Conservation (phyloP, 2,113 vertebrate species). For the Dolichotis patagonum region DNA sequence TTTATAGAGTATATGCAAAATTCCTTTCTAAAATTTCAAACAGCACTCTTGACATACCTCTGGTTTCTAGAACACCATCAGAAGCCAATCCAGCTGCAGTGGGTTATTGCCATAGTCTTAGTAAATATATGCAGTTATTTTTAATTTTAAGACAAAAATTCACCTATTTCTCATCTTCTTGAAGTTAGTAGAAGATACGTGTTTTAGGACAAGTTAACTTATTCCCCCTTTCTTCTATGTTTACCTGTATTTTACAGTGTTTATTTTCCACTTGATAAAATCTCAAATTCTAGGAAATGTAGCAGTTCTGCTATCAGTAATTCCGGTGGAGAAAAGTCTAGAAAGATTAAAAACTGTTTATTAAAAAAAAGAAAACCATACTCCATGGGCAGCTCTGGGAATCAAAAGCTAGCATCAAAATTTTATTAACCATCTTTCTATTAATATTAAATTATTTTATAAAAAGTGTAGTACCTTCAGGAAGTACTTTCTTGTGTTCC, state of each 20-base stretch:
- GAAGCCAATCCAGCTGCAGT: background rate
- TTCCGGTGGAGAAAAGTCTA: constrained; percentile 12
- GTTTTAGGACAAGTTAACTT: background rate
- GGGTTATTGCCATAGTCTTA: background rate
- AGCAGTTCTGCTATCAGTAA: background rate
- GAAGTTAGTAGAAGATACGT: background rate
- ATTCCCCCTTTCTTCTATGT: background rate
- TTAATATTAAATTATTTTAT: constrained; percentile 72
- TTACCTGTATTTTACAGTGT: background rate
- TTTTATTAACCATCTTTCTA: constrained; percentile 58
- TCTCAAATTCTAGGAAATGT: constrained; percentile 36
- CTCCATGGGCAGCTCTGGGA: background rate
- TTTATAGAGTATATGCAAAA: background rate
- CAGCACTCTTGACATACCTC: too few species aligned
- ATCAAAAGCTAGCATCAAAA: constrained; percentile 50
- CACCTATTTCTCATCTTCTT: background rate
- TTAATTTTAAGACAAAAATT: background rate
- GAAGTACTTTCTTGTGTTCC: background rate
- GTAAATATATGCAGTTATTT: background rate
- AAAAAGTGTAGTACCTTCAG: background rate
- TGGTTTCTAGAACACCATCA: background rate
- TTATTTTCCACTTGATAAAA: background rate
- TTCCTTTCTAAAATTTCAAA: background rate
- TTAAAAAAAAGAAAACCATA: background rate
- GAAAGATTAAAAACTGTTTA: constrained; percentile 2